Evolutionary conservation across 1,140 invertebrate genomes (phyloP), one percentile per base, ranked within the genome.

Genomic region (Drosophila guanche): DNA sequence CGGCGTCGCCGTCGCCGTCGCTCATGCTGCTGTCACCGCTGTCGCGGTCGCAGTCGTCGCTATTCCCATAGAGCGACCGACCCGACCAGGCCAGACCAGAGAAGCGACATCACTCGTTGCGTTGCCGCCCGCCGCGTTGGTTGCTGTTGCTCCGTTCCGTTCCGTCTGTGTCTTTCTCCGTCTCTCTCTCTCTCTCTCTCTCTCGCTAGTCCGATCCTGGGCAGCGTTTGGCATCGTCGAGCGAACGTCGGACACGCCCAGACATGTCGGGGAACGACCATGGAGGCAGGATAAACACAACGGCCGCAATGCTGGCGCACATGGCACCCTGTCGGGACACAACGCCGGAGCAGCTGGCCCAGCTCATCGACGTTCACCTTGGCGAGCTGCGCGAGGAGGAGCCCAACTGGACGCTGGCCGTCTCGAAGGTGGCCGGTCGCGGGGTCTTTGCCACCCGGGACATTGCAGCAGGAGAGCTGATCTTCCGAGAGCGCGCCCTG

Each of bases 401-500:
- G 53, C 90, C 90, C 52, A 90, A 89, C 62, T 91, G 90, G 90
- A 86, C 63, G 25, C 73, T 91, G 29, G 79, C 53, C 8, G 43
- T 67, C 20, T 91, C 90, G 14, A 53, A 54, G 23, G 86, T 91
- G 10, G 83, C 88, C 2, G 90, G 90, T 4, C 93, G 95, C 5
- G 95, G 95, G 4, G 70, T 96, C 1, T 93, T 96, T 51, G 95
- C 95, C 4, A 94, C 91, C 0, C 91, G 94, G 47, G 93, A 95
- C 68, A 94, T 96, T 8, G 76, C 91, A 23, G 77, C 92, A 12
- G 95, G 95, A 25, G 95, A 96, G 90, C 75, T 95, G 6, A 93
- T 96, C 43, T 95, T 95, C 78, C 91, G 93, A 2, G 95, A 96
- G 79, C 90, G 90, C 27, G 94, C 95, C 0, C 74, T 96, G 2